Evolutionary conservation across 1,140 invertebrate species (phyloP), one percentile per base, ranked within the genome.

Genomic region (Dufourea novaeangliae): DNA sequence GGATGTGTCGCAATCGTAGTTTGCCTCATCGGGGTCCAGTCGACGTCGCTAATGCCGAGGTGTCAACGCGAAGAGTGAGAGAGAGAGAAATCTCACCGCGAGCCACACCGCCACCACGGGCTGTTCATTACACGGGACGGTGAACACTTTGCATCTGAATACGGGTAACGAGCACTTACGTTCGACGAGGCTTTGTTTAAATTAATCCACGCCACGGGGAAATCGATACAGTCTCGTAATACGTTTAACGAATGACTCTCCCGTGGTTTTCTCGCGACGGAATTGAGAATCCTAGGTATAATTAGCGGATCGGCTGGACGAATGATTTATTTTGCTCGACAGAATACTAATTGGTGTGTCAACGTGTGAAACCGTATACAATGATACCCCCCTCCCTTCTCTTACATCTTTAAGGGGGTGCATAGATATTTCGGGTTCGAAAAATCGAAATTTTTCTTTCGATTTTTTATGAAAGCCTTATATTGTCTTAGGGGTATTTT

Each of bases 31-130:
- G 62, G 50, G 22, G 14, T 22, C 37, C 63, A 20, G 52, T 44
- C 56, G 72, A 74, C 62, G 66, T n/a, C 37, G 66, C 50, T 74
- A 74, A 74, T 41, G 62, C 52, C 39, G 59, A 41, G 41, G 44
- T 52, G 71, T 74, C 71, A 74, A 56, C 71, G n/a, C 12, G 61
- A 29, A 46, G n/a, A n/a, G n/a, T n/a, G n/a, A n/a, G n/a, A n/a
- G n/a, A n/a, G n/a, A n/a, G n/a, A n/a, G n/a, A n/a, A 25, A 62
- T 63, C 27, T 62, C 56, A 39, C 11, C 17, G 7, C 17, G 17
- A 27, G 22, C 67, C 25, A 1, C n/a, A n/a, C n/a, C n/a, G n/a
- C n/a, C n/a, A n/a, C n/a, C n/a, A n/a, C n/a, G n/a, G n/a, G 32
- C 17, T 50, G 50, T 62, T 62, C 59, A 34, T 62, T 62, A 37